A percentile compares a stretch with the other conserved stretches of the same genome.
Evolutionary conservation across 2,113 vertebrate species (phyloP).

Genomic region (Mustela lutreola): DNA sequence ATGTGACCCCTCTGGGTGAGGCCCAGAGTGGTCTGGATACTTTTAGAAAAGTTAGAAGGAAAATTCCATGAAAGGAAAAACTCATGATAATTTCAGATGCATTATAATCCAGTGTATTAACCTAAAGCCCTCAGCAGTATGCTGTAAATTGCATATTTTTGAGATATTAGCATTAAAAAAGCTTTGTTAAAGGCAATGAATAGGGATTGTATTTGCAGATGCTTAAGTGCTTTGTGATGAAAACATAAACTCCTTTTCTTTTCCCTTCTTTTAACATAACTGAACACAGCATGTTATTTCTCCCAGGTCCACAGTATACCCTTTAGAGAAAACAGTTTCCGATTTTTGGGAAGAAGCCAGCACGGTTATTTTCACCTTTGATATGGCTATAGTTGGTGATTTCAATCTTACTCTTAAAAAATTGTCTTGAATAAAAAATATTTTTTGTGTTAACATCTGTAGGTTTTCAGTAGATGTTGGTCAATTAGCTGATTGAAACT

Average conservation of each 20-base stretch:
- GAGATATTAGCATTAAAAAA: neutral
- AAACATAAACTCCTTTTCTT: neutral
- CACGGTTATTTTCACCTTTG: neutral
- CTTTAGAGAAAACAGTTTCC: neutral
- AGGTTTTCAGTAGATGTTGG: neutral
- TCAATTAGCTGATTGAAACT: neutral
- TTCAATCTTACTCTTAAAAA: neutral
- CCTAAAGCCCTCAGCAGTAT: neutral
- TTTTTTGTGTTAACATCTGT: neutral
- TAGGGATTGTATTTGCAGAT: neutral
- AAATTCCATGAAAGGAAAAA: conserved; percentile 38
- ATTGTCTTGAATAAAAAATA: neutral
- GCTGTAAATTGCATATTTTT: neutral
- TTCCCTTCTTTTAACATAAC: neutral
- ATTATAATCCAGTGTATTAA: neutral
- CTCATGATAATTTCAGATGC: neutral
- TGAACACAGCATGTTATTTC: neutral
- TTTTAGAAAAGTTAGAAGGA: conserved; percentile 47
- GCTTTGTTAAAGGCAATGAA: conserved; percentile 7
- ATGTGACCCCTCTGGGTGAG: neutral
- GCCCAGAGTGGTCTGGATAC: neutral
- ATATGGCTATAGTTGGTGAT: neutral
- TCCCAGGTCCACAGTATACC: neutral
- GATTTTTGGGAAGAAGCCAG: neutral
- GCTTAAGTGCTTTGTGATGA: neutral